Evolutionary conservation across 2,113 vertebrate species (phyloP).

Genomic region (Conger conger): DNA sequence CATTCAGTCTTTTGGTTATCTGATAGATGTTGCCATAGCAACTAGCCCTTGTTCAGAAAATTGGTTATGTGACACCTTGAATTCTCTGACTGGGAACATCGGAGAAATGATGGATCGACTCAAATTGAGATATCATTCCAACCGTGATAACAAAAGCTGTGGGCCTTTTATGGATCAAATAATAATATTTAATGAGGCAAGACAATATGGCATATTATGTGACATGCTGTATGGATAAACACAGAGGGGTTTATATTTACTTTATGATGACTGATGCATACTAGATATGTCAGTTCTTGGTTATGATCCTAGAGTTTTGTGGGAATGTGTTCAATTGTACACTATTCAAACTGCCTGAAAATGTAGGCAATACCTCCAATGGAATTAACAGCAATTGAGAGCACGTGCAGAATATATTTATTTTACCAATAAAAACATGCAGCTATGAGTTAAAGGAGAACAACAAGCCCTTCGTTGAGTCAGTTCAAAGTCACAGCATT

Average conservation of each 20-base stretch:
- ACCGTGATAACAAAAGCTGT: not conserved
- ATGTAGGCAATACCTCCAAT: not conserved
- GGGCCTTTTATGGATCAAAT: not conserved
- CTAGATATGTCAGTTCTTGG: not conserved
- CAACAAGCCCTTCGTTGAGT: not conserved
- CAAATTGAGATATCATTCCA: not conserved
- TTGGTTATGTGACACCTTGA: not conserved
- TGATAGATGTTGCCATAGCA: not conserved
- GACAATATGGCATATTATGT: not conserved
- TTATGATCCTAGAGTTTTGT: not conserved
- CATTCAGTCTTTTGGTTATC: not conserved
- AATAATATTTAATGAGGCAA: not conserved
- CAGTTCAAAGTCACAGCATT: not conserved
- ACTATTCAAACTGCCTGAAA: not conserved
- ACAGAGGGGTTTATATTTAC: not conserved
- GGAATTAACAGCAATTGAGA: not conserved
- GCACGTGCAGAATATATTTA: not conserved
- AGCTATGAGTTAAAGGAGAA: not conserved
- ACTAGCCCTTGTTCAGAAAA: not conserved
- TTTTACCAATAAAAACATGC: not conserved
- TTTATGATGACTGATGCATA: no score
- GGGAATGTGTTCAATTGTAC: not conserved
- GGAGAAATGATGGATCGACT: not conserved
- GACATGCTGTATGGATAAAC: no score
- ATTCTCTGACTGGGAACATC: not conserved